phyloP scores from a whole-genome alignment of 2,797 vertebrate genomes.

The Karalla daura region DNA sequence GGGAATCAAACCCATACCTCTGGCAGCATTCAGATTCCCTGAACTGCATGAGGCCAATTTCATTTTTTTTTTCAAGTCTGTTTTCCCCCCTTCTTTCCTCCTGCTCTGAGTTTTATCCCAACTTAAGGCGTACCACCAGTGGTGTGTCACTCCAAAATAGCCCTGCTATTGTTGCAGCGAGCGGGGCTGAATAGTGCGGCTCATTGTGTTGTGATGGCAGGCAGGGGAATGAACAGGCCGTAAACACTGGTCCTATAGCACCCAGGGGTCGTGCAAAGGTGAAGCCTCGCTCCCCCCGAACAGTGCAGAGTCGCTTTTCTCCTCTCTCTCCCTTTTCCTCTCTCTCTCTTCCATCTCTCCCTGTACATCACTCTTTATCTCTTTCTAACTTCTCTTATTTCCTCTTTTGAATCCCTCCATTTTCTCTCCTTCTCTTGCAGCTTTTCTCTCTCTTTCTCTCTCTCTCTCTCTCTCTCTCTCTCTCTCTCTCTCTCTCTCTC shows the following conservation, averaged over 20 bases:
- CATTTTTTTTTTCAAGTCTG: slow-evolving; percentile 28
- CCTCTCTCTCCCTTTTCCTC: slow-evolving; percentile 26
- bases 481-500: slow-evolving; percentile 39
- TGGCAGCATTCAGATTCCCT: slow-evolving; percentile 16
- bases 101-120: slow-evolving; percentile 36
- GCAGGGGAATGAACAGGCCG: slow-evolving; percentile 80
- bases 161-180: slow-evolving; percentile 77
- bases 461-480: slow-evolving; percentile 38
- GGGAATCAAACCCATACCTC: slow-evolving; percentile 15
- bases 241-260: slow-evolving; percentile 82
- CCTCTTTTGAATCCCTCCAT: slow-evolving; percentile 30
- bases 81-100: slow-evolving; percentile 28
- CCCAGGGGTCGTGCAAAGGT: slow-evolving; percentile 82
- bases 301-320: slow-evolving; percentile 54
- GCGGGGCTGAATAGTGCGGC: slow-evolving; percentile 76
- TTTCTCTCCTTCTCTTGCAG: slow-evolving; percentile 43
- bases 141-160: slow-evolving; percentile 81
- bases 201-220: slow-evolving; percentile 85
- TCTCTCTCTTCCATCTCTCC: slow-evolving; percentile 35
- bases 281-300: slow-evolving; percentile 75
- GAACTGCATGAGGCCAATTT: neutral
- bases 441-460: slow-evolving; percentile 32
- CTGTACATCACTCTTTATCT: slow-evolving; percentile 38
- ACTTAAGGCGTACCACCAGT: slow-evolving; percentile 73
- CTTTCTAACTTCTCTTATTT: slow-evolving; percentile 33